Conservation (phyloP, 2,797 vertebrate genomes). For the Anas capensis region DNA sequence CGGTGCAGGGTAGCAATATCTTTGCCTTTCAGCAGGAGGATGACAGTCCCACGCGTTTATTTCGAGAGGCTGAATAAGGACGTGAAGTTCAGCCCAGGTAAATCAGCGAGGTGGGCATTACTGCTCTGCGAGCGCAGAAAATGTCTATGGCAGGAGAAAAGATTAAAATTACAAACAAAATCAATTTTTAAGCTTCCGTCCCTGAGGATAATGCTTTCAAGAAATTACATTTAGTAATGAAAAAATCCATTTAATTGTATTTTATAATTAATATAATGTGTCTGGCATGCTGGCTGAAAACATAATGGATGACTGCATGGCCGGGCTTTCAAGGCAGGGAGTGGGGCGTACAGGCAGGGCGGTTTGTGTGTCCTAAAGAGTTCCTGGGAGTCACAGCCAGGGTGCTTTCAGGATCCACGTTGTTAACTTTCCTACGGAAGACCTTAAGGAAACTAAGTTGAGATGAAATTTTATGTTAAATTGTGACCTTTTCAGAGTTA, state of each 20-base stretch:
- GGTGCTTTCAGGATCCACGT: background rate
- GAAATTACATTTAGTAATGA: slow-evolving; percentile 4
- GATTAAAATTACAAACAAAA: slow-evolving; percentile 43
- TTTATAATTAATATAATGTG: background rate
- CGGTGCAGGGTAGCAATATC: background rate
- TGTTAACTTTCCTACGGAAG: background rate
- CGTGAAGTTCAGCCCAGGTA: slow-evolving; percentile 22
- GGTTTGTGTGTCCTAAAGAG: background rate
- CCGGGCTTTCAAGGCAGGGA: background rate
- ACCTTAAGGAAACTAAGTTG: background rate
- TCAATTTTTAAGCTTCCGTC: slow-evolving; percentile 18
- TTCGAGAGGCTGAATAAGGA: background rate
- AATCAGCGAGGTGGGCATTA: fast-evolving
- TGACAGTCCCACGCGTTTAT: background rate
- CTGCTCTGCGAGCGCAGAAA: background rate
- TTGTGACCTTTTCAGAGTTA: background rate
- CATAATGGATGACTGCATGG: background rate
- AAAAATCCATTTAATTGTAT: background rate
- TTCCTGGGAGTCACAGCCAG: background rate
- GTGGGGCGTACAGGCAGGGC: fast-evolving
- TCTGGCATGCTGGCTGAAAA: background rate
- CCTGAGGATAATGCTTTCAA: slow-evolving; percentile 32
- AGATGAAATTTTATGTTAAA: background rate
- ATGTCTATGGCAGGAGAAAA: background rate
- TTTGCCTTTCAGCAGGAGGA: background rate